Conservation (phyloP, 1,140 invertebrate genomes). For the Ostrea denselamellosa region DNA sequence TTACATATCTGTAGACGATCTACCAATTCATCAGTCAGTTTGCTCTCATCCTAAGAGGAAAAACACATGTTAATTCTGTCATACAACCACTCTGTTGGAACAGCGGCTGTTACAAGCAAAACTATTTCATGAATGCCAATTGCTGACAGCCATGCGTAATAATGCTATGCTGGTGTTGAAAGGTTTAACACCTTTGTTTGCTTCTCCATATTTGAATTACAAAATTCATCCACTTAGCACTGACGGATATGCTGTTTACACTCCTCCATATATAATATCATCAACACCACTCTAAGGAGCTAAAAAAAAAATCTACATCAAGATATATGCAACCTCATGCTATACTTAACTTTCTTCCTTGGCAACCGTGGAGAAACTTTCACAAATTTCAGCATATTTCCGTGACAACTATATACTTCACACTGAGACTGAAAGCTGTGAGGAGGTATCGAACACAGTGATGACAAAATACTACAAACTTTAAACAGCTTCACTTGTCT, state of each 20-base stretch:
- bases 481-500: neutral
- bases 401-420: neutral
- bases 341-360: slow-evolving; percentile 56
- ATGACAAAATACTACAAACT: neutral
- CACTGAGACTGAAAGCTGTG: neutral
- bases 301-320: neutral
- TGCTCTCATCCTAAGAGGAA: neutral
- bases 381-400: slow-evolving; percentile 57
- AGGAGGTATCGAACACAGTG: neutral
- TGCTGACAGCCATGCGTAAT: neutral
- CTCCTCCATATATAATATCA: neutral
- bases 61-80: neutral
- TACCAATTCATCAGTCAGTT: neutral
- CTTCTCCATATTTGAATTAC: neutral
- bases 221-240: neutral
- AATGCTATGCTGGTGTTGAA: neutral
- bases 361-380: slow-evolving; percentile 52
- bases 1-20: neutral
- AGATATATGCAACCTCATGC: neutral
- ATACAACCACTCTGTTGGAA: neutral
- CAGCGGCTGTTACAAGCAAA: neutral
- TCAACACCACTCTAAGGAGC: neutral
- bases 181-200: neutral
- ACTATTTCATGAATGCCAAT: slow-evolving; percentile 12
- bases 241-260: neutral